These are phyloP conservation scores for Hyla sarda DNA, from an alignment of 2,113 vertebrate species.

Conservation along the genomic window DNA sequence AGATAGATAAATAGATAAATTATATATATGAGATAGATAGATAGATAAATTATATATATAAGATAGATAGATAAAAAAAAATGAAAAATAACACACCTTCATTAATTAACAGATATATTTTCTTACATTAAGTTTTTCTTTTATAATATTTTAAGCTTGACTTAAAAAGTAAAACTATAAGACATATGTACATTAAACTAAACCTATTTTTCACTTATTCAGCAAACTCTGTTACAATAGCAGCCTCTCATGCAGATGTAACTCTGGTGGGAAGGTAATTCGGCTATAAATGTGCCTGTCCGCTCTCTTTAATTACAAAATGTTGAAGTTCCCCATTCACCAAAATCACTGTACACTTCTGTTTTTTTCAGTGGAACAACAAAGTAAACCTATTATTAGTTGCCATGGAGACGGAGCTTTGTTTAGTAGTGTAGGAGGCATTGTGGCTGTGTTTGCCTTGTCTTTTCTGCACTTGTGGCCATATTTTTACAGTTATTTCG, in stretches of 20 bases:
- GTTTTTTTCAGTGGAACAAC: constrained; percentile 47
- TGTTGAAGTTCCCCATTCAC: constrained; percentile 25
- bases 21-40: no score
- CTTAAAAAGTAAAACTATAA: no score
- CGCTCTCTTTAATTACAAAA: constrained; percentile 40
- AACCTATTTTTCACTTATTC: background rate
- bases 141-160: no score
- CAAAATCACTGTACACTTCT: constrained; percentile 24
- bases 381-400: constrained; percentile 55
- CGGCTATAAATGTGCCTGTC: background rate
- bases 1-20: no score
- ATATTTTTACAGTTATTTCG: constrained; percentile 47
- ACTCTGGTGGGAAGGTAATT: background rate
- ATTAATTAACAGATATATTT: no score
- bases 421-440: constrained; percentile 56
- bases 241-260: no score
- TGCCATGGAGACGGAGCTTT: constrained; percentile 41
- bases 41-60: no score
- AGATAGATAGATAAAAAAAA: no score
- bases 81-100: no score
- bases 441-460: constrained; percentile 44
- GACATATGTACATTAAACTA: background rate
- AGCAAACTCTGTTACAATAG: background rate
- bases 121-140: no score
- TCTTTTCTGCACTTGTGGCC: constrained; percentile 52